phyloP scores from a whole-genome alignment of 2,113 vertebrate species.

The Anseranas semipalmata region DNA sequence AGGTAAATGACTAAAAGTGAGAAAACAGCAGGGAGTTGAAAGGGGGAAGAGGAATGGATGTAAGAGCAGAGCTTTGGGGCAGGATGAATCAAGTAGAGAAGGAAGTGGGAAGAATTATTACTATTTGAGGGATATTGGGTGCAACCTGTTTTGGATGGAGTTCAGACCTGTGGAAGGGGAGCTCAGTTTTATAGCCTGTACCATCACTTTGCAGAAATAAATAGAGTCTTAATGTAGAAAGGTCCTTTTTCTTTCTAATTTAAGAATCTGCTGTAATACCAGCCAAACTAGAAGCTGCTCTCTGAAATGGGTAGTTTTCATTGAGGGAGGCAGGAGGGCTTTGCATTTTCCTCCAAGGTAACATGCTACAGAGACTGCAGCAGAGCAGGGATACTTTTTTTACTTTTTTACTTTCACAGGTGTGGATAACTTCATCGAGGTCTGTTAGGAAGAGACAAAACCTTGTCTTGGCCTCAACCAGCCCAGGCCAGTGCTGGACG shows the following conservation, averaged over 20 bases:
- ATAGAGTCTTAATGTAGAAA: not conserved
- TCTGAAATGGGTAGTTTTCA: not conserved
- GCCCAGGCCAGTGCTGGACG: not conserved
- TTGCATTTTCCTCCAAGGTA: not conserved
- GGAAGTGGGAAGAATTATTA: not conserved
- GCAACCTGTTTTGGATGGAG: fast-evolving
- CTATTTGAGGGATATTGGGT: not conserved
- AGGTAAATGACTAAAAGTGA: not conserved
- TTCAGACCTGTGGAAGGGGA: not conserved
- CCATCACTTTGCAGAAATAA: not conserved
- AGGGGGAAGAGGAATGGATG: not conserved
- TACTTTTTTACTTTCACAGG: not conserved
- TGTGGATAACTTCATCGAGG: not conserved
- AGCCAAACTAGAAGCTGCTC: not conserved
- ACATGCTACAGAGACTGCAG: not conserved
- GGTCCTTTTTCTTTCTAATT: not conserved
- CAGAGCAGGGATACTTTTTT: not conserved
- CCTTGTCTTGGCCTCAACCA: not conserved
- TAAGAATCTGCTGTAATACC: not conserved
- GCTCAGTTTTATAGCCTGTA: not conserved
- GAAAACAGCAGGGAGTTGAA: not conserved
- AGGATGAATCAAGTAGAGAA: not conserved
- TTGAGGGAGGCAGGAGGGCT: not conserved
- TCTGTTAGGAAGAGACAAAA: not conserved
- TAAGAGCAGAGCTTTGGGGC: not conserved